Evolutionary conservation across 2,113 vertebrate genomes (phyloP), one percentile per base, ranked within the genome.

Genomic region (Mixornis gularis): DNA sequence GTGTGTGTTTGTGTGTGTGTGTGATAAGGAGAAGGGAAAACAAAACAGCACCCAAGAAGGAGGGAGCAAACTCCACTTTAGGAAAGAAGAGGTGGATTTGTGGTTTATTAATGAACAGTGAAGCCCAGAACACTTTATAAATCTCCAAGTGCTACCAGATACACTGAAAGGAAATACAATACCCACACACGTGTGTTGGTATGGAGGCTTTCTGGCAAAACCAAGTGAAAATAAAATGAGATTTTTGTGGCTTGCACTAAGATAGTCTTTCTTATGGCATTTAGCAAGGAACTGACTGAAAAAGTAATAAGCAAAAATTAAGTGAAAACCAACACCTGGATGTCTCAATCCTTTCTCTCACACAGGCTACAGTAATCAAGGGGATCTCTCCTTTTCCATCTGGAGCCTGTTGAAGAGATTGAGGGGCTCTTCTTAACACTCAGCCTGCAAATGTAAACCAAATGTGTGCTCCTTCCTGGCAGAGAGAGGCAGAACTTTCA

Each of bases 391-490:
- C 26, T 52, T 69, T 92, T 72, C 68, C 18, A 64, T n/a, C 27
- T 59, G 0, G 1, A 68, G 55, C 56, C 68, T 73, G 32, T 26
- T 72, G 63, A 49, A 87, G 63, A 89, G 62, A 73, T 66, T 49
- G 46, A 80, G 44, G 24, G 64, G 40, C 71, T 96, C 58, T 64
- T 82, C 59, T 60, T 40, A 80, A 77, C 25, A 36, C 18, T 66
- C 51, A 65, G 14, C 36, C 60, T 87, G 41, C 60, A 91, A 56
- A 90, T 79, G 53, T 43, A 68, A 95, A 94, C 49, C 71, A 63
- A 58, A 55, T 56, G 62, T 32, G 40, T 3, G 1, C 18, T 82
- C 44, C 56, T 71, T 87, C 63, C 73, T 82, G 73, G 70, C 79
- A 87, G 69, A 48, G 65, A 60, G 87, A 86, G 69, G 34, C 66